Conservation (phyloP, 1,140 invertebrate species). For the Drosophila lacteicornis region DNA sequence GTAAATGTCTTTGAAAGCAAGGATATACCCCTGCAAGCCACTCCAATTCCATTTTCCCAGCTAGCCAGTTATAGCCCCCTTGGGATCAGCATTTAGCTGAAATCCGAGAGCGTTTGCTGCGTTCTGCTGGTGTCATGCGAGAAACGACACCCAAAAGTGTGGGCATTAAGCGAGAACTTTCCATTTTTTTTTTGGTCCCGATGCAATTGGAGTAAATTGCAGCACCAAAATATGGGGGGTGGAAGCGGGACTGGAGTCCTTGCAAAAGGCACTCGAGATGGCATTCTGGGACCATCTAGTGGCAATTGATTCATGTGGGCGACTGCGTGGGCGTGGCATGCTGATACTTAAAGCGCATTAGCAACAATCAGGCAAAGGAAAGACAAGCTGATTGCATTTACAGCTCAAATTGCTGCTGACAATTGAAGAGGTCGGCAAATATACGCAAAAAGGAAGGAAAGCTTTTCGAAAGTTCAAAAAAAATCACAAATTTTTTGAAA, state of each 20-base stretch:
- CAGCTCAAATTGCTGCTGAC: slow-evolving; percentile 60
- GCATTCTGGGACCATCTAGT: slow-evolving; percentile 49
- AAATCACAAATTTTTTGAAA: neutral
- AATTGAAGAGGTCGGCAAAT: slow-evolving; percentile 65
- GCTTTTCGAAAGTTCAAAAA: neutral
- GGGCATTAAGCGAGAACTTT: slow-evolving; percentile 74
- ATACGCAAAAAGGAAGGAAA: slow-evolving; percentile 30
- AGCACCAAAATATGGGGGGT: slow-evolving; percentile 51
- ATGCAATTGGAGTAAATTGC: slow-evolving; percentile 74
- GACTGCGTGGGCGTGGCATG: slow-evolving; percentile 50
- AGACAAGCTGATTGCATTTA: slow-evolving; percentile 64
- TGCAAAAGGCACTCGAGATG: slow-evolving; percentile 24
- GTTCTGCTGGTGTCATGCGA: slow-evolving; percentile 56
- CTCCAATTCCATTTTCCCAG: neutral
- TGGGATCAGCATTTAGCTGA: slow-evolving; percentile 69
- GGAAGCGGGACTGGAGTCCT: slow-evolving; percentile 23
- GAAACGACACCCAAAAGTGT: slow-evolving; percentile 74
- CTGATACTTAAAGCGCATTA: slow-evolving; percentile 63
- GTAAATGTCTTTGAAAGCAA: slow-evolving; percentile 34
- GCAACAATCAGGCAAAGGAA: slow-evolving; percentile 38
- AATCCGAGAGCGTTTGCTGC: slow-evolving; percentile 59
- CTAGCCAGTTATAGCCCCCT: slow-evolving; percentile 27
- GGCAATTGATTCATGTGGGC: slow-evolving; percentile 73
- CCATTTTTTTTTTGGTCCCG: slow-evolving; percentile 22
- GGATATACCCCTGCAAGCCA: slow-evolving; percentile 14